Evolutionary conservation across 2,888 invertebrate genomes (phyloP), one percentile per base, ranked within the genome.

Genomic region (Coenonympha arcania): DNA sequence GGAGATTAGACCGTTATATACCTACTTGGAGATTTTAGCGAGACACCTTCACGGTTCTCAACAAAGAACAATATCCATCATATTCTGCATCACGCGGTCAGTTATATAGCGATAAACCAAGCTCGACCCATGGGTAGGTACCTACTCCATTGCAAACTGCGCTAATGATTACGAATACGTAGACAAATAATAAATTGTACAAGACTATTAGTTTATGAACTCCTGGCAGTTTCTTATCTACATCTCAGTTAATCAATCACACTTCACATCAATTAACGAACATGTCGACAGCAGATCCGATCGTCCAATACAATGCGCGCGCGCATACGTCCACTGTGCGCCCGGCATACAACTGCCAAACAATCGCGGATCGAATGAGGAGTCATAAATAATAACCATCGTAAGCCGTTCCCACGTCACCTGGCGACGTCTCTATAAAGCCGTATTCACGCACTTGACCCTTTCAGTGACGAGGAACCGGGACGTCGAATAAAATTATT

Each of bases 391-490:
- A 73, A 74, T 63, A 64, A 64, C 61, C 64, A 61, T 66, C 66
- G 65, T 62, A 58, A 64, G 55, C 56, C 60, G 70, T 83, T 84
- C 83, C 78, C 83, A 83, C 79, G 81, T 79, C 77, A 71, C 60
- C 56, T 60, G 55, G 64, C 66, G 73, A 77, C 74, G 74, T 77
- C 81, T 83, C 75, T 73, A 81, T 81, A 79, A 71, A 76, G 69
- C 69, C 64, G 65, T 62, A 74, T 76, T 76, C 75, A 73, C 71
- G 60, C 71, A 73, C 78, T 80, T 82, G 83, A 84, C 83, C 85
- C 84, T 79, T 81, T 80, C 76, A 76, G 73, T 70, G 59, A 56
- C 58, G 68, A 71, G 71, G 69, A 65, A 64, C 62, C 60, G 69
- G 72, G 68, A 67, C 68, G 63, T 57, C 61, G 64, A 67, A 70